Conservation (phyloP, 2,113 vertebrate species). For the Hyperopisus bebe region DNA sequence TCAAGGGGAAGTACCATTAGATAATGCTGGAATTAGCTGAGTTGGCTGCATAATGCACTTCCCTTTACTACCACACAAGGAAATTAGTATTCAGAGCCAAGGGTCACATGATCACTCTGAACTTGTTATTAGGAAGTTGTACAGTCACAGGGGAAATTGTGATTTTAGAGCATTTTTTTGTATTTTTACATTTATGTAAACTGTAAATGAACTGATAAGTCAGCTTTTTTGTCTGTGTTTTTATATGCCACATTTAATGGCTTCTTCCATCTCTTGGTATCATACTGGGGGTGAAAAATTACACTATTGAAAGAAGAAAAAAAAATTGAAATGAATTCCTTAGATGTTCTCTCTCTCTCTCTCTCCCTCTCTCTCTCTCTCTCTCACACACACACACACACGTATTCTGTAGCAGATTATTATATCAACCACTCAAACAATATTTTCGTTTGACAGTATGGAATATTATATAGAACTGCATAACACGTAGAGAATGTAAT, state of each 20-base stretch:
- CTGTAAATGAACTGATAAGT: not conserved
- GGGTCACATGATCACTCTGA: not conserved
- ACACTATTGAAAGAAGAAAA: not conserved
- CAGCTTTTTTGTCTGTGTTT: not conserved
- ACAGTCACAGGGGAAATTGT: not conserved
- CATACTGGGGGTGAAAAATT: not conserved
- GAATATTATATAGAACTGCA: not conserved
- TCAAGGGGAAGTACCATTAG: not conserved
- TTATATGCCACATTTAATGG: not conserved
- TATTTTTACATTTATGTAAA: not conserved
- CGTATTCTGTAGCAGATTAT: not conserved
- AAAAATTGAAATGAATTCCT: too few species aligned
- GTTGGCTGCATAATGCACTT: not conserved
- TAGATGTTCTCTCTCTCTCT: too few species aligned
- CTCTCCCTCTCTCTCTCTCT: too few species aligned
- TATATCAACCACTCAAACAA: not conserved
- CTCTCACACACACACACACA: not conserved
- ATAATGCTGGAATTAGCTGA: not conserved
- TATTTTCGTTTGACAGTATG: not conserved
- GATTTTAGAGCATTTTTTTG: not conserved
- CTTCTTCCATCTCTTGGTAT: not conserved
- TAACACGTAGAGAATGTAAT: not conserved
- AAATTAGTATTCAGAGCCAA: not conserved
- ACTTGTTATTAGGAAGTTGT: not conserved
- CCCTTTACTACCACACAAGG: not conserved